phyloP scores from a whole-genome alignment of 2,797 vertebrate genomes.

The Liasis olivaceus region DNA sequence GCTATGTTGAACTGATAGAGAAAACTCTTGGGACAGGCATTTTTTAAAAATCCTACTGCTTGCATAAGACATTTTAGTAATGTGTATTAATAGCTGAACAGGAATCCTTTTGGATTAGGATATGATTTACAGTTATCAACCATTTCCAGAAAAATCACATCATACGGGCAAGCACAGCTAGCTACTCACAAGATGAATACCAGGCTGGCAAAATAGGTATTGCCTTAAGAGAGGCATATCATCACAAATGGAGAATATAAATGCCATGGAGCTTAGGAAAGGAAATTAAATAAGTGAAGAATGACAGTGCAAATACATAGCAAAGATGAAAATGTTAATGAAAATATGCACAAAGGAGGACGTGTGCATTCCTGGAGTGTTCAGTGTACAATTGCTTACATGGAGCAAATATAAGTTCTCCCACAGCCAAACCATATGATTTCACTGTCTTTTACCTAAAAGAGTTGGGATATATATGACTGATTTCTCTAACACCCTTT shows the following conservation, averaged over 20 bases:
- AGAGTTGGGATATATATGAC: background rate
- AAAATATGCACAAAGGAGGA: background rate
- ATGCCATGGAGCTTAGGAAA: conserved; percentile 5
- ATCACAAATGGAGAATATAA: conserved; percentile 1
- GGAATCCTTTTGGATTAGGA: conserved; percentile 36
- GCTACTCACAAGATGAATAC: conserved; percentile 30
- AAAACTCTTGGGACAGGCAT: conserved; percentile 17
- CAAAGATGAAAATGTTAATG: background rate
- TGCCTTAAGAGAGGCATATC: conserved; percentile 38
- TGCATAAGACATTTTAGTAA: conserved; percentile 29
- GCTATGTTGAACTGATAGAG: background rate
- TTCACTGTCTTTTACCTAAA: background rate
- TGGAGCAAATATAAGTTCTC: background rate
- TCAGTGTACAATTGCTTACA: background rate
- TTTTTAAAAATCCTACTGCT: background rate
- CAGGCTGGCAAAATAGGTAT: conserved; percentile 35
- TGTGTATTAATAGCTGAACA: conserved; percentile 45
- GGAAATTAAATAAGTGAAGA: conserved; percentile 30
- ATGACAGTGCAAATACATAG: conserved; percentile 14
- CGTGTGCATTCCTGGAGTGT: background rate
- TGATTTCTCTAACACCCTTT: background rate
- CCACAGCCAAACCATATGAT: background rate
- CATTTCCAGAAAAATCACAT: conserved; percentile 40
- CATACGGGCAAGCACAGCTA: conserved; percentile 4
- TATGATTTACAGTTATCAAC: conserved; percentile 53